Percentiles rank a stretch among this genome's conserved stretches.
Evolutionary conservation across 2,888 invertebrate genomes (phyloP).

Genomic region (Geophilus truncorum): DNA sequence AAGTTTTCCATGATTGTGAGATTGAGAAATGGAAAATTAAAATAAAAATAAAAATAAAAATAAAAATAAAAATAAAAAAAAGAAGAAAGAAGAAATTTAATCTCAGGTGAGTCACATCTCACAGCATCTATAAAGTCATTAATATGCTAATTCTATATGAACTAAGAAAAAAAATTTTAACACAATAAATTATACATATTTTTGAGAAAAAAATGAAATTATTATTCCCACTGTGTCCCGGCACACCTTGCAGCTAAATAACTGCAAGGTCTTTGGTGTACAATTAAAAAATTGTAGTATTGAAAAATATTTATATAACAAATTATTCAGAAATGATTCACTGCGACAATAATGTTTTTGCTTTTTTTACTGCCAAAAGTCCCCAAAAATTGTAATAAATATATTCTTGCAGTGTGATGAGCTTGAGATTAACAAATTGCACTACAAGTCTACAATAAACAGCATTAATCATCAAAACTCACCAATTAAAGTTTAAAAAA

Average conservation of each 20-base stretch:
- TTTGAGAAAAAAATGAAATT: neutral
- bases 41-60: too few relatives aligned
- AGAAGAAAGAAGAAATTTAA: neutral
- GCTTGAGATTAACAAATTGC: too few relatives aligned
- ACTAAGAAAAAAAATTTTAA: neutral
- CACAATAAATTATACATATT: neutral
- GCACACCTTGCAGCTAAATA: conserved; percentile 14
- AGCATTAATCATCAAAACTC: neutral
- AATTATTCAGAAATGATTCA: neutral
- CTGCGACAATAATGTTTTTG: neutral
- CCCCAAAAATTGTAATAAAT: too few relatives aligned
- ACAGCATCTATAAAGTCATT: too few relatives aligned
- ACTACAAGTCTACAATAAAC: too few relatives aligned
- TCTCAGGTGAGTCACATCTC: neutral
- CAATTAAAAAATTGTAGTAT: conserved; percentile 5
- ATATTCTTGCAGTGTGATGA: neutral
- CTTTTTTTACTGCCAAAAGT: too few relatives aligned
- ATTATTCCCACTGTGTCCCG: conserved; percentile 8
- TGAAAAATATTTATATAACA: conserved; percentile 4
- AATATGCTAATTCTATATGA: conserved; percentile 4
- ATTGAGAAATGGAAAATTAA: neutral
- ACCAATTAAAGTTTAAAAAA: neutral
- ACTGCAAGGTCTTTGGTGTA: conserved; percentile 16
- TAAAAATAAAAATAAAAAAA: neutral
- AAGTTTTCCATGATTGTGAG: neutral